Evolutionary conservation across 2,888 invertebrate species (phyloP), one percentile per base, ranked within the genome.

Genomic region (Graphium colonna): DNA sequence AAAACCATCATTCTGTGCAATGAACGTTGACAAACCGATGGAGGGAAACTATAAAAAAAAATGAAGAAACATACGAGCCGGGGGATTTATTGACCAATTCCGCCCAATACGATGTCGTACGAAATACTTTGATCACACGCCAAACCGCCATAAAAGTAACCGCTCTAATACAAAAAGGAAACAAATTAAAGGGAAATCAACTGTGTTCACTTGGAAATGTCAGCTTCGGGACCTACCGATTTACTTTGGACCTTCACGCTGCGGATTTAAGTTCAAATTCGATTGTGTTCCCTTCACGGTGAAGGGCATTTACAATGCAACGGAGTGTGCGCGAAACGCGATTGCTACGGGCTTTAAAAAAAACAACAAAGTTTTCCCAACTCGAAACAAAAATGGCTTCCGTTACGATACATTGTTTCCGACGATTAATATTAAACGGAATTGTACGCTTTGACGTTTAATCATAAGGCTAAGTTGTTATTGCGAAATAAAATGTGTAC

Each of bases 151-250:
- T 45, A 45, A 45, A 45, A 45, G 45, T 45, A 45, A 45, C 45
- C 45, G 33, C 33, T 33, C 33, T 33, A 33, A 33, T 33, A 33
- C 33, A 33, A 33, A 33, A 33, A 46, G 46, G 46, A 46, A 46
- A 46, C 46, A 46, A 38, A 46, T 46, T 46, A 46, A 46, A 46
- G 46, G 46, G 36, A 46, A 46, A 46, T 46, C 46, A 46, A 36
- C 36, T 21, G 46, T 46, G 36, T 18, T 38, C 46, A 46, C 46
- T 46, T 46, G 36, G 38, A 46, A 38, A 46, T 33, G 33, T 33
- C 33, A 33, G 33, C 3, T 7, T 10, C 4, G n/a, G 9, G 2
- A 2, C 3, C 13, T 16, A 3, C 5, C 7, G n/a, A 16, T 8
- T 8, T 3, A 1, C 15, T 39, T 39, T 15, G 8, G 16, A 16